Percentiles rank a stretch among this genome's conserved stretches.
Conservation (phyloP, 2,797 vertebrate species). For the Sebastes trivittatus region DNA sequence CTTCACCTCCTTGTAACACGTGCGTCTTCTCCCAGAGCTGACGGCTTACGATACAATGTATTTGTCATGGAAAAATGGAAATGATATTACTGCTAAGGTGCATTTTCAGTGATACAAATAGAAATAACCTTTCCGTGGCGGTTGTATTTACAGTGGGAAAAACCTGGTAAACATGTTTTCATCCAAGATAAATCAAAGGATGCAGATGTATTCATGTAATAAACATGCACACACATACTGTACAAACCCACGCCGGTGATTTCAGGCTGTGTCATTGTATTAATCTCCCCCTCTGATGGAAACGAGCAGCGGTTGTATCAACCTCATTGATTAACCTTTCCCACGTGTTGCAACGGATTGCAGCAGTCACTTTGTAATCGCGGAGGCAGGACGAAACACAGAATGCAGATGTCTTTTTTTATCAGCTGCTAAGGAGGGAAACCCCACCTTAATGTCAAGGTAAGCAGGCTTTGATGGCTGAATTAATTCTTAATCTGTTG, state of each 20-base stretch:
- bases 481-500: constrained; percentile 74
- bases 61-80: constrained; percentile 12
- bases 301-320: constrained; percentile 26
- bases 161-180: constrained; percentile 38
- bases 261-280: constrained; percentile 25
- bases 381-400: constrained; percentile 55
- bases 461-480: constrained; percentile 69
- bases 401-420: constrained; percentile 55
- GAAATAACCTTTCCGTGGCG: constrained; percentile 2
- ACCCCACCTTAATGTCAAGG: constrained; percentile 72
- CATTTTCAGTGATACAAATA: constrained; percentile 5
- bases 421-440: constrained; percentile 47
- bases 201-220: constrained; percentile 23
- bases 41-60: not conserved
- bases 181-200: constrained; percentile 24
- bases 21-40: not conserved
- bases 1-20: not conserved
- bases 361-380: constrained; percentile 59
- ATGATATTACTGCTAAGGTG: constrained; percentile 13
- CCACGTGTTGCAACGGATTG: constrained; percentile 48
- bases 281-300: constrained; percentile 23
- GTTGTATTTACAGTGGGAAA: not conserved
- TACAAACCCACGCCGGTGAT: not conserved
- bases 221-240: constrained; percentile 24
- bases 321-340: constrained; percentile 54